These are phyloP conservation scores for Pelodytes ibericus DNA, from an alignment of 2,797 vertebrate species.

Conservation along the genomic window DNA sequence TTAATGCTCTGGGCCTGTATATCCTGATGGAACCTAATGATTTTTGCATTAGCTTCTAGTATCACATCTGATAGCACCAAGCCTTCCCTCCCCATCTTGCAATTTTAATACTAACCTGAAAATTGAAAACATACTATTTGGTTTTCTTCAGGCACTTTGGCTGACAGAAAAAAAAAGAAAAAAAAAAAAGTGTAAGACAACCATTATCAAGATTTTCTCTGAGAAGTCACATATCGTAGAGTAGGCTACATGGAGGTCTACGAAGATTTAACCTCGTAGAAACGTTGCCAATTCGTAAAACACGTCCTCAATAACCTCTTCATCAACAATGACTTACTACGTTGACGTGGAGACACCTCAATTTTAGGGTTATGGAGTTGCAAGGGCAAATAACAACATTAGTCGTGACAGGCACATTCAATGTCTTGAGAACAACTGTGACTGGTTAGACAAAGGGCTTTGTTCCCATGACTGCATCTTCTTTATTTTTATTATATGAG, in stretches of 20 bases:
- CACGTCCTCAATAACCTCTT: background rate
- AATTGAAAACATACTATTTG: background rate
- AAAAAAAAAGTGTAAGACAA: too few species aligned
- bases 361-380: background rate
- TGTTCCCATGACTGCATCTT: conserved; percentile 11
- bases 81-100: too few species aligned
- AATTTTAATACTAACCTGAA: background rate
- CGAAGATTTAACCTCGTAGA: too few species aligned
- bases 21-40: background rate
- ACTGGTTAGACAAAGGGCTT: background rate
- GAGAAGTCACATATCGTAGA: background rate
- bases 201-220: background rate
- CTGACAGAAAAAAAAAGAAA: background rate
- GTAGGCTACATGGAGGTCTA: background rate
- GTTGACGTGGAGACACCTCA: background rate
- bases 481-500: background rate
- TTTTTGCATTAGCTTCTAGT: background rate
- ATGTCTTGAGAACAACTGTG: background rate
- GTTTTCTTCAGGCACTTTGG: background rate
- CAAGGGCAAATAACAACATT: background rate
- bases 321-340: background rate
- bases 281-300: background rate
- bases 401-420: background rate
- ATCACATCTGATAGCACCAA: background rate
- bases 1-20: background rate